Conservation (phyloP, 2,888 invertebrate species). For the Fragum whitleyi region DNA sequence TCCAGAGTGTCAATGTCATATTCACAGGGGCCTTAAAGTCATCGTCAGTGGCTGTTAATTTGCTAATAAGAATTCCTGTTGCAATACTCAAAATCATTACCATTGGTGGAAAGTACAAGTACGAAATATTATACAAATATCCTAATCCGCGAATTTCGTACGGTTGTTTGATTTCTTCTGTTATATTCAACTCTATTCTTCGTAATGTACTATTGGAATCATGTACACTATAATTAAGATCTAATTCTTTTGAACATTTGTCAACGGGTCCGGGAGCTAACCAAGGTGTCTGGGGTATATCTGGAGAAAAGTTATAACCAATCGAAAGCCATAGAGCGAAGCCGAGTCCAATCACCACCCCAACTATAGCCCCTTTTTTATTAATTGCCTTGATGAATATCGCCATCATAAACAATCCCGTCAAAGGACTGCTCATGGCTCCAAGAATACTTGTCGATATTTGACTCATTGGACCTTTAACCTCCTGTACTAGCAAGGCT, state of each 20-base stretch:
- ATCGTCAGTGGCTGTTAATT: slow-evolving; percentile 24
- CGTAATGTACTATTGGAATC: not conserved
- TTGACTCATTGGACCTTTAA: slow-evolving; percentile 14
- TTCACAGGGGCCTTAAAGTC: not conserved
- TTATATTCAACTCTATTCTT: not conserved
- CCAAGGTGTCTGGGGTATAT: slow-evolving; percentile 9
- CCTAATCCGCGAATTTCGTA: slow-evolving; percentile 28
- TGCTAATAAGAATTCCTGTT: slow-evolving; percentile 38
- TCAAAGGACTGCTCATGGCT: slow-evolving; percentile 19
- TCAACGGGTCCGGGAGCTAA: slow-evolving; percentile 20
- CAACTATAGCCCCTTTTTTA: not conserved
- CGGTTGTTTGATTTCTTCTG: not conserved
- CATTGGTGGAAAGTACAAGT: slow-evolving; percentile 41
- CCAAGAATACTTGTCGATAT: slow-evolving; percentile 18
- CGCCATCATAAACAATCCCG: slow-evolving; percentile 28
- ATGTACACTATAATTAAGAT: not conserved
- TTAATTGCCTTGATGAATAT: slow-evolving; percentile 10
- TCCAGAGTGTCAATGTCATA: slow-evolving; percentile 12
- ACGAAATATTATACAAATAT: slow-evolving; percentile 47
- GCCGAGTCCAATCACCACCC: not conserved
- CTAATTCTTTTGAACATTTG: not conserved
- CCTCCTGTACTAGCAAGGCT: slow-evolving; percentile 8
- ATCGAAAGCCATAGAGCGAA: slow-evolving; percentile 27
- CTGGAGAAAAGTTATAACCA: slow-evolving; percentile 23
- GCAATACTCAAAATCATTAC: slow-evolving; percentile 32